Base-by-base conservation (phyloP, 2,797 vertebrate genomes). In the Platyrinchus mystaceus region DNA sequence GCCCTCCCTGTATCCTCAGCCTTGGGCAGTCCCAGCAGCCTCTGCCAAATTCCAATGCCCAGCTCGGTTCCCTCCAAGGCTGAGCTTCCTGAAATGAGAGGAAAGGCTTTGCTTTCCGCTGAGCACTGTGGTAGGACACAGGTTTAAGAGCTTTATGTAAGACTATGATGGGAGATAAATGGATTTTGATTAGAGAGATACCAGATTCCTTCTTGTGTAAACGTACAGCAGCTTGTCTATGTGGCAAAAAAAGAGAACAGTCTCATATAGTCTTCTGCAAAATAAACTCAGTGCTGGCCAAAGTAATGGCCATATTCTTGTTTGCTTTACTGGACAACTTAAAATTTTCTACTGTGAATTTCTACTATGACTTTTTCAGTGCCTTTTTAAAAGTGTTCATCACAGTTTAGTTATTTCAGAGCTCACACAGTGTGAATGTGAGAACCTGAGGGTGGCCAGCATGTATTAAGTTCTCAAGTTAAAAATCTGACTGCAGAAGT, bases 41-140 rank as follows among this genome's bases (percentile, higher is more conserved):
- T 3, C 32, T 55, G 63, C 56, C 6, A 0, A 27, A 27, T 9
- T 32, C 34, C 47, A 30, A 32, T 0, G 0, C 36, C 3, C 32
- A 19, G 16, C 41, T 32, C 7, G 16, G 64, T 20, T 37, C 22
- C 13, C 12, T 34, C 28, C 7, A 7, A 27, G 43, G 28, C 59
- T 41, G 58, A 46, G 12, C 28, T 43, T 7, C 18, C 49, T 7
- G 62, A 11, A 34, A 67, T 12, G 16, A 34, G 47, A 39, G 32
- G 19, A 24, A 52, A 47, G 52, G 19, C 43, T 56, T 23, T 71
- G 80, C 13, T 71, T 37, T 37, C 43, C 17, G 4, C 44, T 11
- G 30, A 47, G 56, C 32, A 11, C 71, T 58, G 55, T 34, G 46
- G 1, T 56, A 32, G 67, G 34, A 36, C 44, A 64, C 44, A 52